phyloP scores from a whole-genome alignment of 2,888 invertebrate species.

The Maniola hyperantus region DNA sequence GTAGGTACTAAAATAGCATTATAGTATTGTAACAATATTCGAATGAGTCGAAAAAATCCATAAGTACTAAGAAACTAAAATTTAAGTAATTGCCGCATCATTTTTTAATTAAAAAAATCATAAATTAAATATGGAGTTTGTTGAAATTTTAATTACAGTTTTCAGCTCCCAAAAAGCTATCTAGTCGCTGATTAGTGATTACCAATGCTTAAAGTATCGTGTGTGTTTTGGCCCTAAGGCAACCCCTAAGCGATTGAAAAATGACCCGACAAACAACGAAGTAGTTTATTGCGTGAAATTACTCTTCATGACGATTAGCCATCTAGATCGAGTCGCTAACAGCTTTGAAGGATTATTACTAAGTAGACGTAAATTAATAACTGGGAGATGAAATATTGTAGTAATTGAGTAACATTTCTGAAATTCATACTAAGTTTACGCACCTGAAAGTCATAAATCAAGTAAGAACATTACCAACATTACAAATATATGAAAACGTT shows the following conservation, averaged over 20 bases:
- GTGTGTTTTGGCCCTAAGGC: too few species aligned
- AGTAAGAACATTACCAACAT: neutral
- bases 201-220: too few species aligned
- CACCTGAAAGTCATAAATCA: constrained; percentile 7
- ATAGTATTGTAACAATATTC: too few species aligned
- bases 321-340: constrained; percentile 42
- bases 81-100: too few species aligned
- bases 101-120: too few species aligned
- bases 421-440: neutral
- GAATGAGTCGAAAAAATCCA: too few species aligned
- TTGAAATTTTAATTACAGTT: too few species aligned
- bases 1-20: too few species aligned
- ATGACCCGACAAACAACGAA: constrained; percentile 35
- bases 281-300: constrained; percentile 36
- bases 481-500: neutral
- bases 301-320: constrained; percentile 31
- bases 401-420: neutral
- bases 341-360: constrained; percentile 49
- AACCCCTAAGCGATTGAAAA: constrained; percentile 32
- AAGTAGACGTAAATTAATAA: constrained; percentile 44
- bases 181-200: too few species aligned
- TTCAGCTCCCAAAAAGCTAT: too few species aligned
- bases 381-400: neutral
- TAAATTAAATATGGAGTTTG: too few species aligned
- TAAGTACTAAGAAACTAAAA: too few species aligned